These are phyloP conservation scores for Tokudaia muenninki DNA, from an alignment of 2,797 vertebrate genomes.

Conservation along the genomic window DNA sequence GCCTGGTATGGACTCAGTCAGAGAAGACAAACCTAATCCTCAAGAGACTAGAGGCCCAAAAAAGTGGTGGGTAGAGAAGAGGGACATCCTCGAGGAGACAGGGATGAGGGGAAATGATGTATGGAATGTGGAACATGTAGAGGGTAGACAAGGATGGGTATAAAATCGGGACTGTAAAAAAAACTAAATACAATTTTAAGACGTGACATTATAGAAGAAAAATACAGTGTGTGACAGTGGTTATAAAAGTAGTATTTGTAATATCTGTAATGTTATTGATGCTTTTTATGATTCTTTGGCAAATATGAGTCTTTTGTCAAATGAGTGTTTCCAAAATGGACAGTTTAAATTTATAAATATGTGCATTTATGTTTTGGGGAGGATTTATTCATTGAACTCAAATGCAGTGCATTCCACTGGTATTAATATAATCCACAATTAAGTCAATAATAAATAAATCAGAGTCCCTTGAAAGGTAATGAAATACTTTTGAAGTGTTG, in stretches of 20 bases:
- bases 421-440: neutral
- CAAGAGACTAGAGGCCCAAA: no score
- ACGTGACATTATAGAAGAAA: neutral
- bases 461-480: neutral
- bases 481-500: neutral
- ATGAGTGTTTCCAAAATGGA: neutral
- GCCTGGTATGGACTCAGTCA: no score
- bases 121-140: no score
- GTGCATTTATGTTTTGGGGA: neutral
- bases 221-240: neutral
- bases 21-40: no score
- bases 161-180: no score
- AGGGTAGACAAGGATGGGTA: no score
- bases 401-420: neutral
- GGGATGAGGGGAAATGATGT: no score
- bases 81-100: no score
- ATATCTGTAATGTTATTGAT: neutral
- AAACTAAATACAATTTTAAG: neutral
- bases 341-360: slow-evolving; percentile 9
- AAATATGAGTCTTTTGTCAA: neutral
- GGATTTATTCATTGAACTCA: neutral
- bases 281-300: neutral
- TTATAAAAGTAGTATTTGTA: slow-evolving; percentile 12
- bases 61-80: no score
- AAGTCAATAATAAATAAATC: neutral